These are phyloP conservation scores for Trigoniulus corallinus DNA, from an alignment of 1,140 invertebrate species.

Conservation along the genomic window DNA sequence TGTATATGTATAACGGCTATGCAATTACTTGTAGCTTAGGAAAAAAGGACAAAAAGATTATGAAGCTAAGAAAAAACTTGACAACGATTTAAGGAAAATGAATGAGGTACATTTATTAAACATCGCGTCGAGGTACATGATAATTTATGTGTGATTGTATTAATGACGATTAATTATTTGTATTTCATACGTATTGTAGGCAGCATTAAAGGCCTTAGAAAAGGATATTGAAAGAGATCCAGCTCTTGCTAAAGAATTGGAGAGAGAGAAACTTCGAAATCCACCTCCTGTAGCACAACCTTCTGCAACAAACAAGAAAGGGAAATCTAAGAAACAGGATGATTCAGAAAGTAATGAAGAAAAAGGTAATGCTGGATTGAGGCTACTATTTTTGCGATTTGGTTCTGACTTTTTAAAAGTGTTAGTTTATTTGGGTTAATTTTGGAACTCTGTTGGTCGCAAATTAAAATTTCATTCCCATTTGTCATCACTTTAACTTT, in stretches of 20 bases:
- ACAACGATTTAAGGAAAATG: constrained; percentile 69
- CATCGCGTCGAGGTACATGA: not conserved
- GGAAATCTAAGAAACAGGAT: no score
- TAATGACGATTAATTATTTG: not conserved
- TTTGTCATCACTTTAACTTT: no score
- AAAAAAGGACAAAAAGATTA: constrained; percentile 63
- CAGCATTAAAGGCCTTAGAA: not conserved
- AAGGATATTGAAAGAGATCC: constrained; percentile 3
- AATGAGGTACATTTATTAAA: constrained; percentile 36
- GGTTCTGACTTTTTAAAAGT: no score
- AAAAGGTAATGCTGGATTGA: no score
- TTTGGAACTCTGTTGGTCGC: no score
- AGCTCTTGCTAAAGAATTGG: not conserved
- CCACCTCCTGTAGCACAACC: no score
- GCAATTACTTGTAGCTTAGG: constrained; percentile 25
- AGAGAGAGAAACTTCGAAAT: no score
- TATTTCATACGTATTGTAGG: not conserved
- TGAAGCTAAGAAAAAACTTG: constrained; percentile 54
- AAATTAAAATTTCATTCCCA: no score
- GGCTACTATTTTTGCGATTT: no score
- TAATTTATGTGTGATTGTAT: not conserved
- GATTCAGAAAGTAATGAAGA: no score
- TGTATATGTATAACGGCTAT: constrained; percentile 3
- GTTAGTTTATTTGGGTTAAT: no score
- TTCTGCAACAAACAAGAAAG: no score